These are phyloP conservation scores for Calonectris borealis DNA, from an alignment of 2,113 vertebrate species.

Conservation along the genomic window DNA sequence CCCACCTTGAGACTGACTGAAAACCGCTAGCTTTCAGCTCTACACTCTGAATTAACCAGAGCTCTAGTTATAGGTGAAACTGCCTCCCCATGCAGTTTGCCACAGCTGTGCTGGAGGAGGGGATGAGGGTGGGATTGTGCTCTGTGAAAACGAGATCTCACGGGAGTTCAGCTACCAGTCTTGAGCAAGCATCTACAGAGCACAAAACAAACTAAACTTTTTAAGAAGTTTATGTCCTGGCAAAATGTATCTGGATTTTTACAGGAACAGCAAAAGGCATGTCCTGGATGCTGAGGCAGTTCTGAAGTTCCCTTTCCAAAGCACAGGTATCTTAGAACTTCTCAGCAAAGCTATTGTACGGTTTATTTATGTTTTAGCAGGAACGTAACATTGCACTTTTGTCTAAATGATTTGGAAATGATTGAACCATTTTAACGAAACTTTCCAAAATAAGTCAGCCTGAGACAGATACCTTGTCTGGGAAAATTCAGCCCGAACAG, in stretches of 20 bases:
- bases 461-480: constrained; percentile 12
- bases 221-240: neutral
- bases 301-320: neutral
- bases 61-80: neutral
- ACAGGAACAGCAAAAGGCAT: neutral
- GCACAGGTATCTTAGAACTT: neutral
- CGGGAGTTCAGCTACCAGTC: neutral
- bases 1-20: neutral
- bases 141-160: neutral
- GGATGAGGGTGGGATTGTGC: neutral
- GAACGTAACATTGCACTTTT: neutral
- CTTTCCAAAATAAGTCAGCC: constrained; percentile 43
- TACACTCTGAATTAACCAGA: neutral
- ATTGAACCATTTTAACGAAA: neutral
- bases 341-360: neutral
- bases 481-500: constrained; percentile 34
- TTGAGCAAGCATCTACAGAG: neutral
- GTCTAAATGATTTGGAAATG: constrained; percentile 9
- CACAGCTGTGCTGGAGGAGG: neutral
- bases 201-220: neutral
- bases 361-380: constrained; percentile 11
- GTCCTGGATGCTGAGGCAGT: neutral
- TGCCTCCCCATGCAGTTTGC: neutral
- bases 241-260: neutral
- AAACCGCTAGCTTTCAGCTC: neutral